Evolutionary conservation across 2,113 vertebrate genomes (phyloP), one percentile per base, ranked within the genome.

Genomic region (Menidia beryllina): DNA sequence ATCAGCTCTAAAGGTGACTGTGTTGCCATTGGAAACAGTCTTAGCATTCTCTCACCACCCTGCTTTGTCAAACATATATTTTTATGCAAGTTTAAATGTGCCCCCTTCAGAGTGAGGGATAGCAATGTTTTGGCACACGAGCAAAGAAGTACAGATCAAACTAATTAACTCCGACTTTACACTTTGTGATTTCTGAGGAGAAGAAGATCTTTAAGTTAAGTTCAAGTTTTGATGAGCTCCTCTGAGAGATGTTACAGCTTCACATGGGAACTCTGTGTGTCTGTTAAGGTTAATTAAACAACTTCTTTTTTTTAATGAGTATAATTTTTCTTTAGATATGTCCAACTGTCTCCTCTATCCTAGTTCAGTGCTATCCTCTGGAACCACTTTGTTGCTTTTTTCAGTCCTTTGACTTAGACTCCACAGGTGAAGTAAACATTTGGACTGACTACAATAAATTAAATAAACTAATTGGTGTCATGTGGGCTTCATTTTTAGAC

Each of bases 21-120:
- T 58, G 83, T 80, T 78, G 73, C 76, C 23, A 79, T 64, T 69
- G 78, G 65, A 34, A 59, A 72, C 70, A 21, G 77, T 25, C 48
- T 23, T 41, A 53, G 7, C 25, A 58, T 56, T 50, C 21, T 24
- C 75, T 48, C 21, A 41, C n/a, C 41, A 26, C 7, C 41, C 26
- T 30, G 38, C 45, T 39, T 9, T 38, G 53, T 57, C 66, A 60
- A 11, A 23, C 24, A 67, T 26, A 34, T 27, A n/a, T 39, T 41
- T 52, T 30, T 38, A 7, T 76, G 36, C 43, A 21, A 34, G 20
- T 23, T 34, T 7, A 48, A 38, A 7, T 56, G 7, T 8, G 20
- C 7, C 20, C 20, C 61, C 14, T n/a, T 27, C 19, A 2, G 20
- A 41, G 23, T 14, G 19, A 6, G 4, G 38, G 13, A 3, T 51